phyloP scores from a whole-genome alignment of 2,113 vertebrate species.

The Pollachius pollachius region DNA sequence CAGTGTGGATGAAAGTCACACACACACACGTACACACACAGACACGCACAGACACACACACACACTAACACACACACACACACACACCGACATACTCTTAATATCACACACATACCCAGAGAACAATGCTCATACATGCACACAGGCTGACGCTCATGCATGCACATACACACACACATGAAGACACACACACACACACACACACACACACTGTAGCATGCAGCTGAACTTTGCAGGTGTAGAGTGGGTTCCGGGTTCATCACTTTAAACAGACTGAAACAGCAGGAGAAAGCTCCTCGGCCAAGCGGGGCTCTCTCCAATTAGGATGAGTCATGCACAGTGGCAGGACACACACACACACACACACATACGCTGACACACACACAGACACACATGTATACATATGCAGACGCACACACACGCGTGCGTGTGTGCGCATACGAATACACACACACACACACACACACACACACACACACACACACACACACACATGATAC shows the following conservation, averaged over 20 bases:
- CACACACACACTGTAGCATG: too few relatives aligned
- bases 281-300: constrained; percentile 58
- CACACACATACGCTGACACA: constrained; percentile 37
- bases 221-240: constrained; percentile 16
- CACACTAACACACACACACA: background rate
- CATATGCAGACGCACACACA: constrained; percentile 13
- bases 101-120: background rate
- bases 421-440: too few relatives aligned
- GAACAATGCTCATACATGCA: background rate
- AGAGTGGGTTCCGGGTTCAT: constrained; percentile 66
- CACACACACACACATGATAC: too few relatives aligned
- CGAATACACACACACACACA: too few relatives aligned
- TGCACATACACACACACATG: background rate
- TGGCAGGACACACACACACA: constrained; percentile 19
- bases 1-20: background rate
- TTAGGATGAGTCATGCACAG: constrained; percentile 71
- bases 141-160: too few relatives aligned
- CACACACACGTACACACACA: background rate
- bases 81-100: too few relatives aligned
- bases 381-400: constrained; percentile 26
- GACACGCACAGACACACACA: background rate
- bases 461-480: background rate
- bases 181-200: too few relatives aligned
- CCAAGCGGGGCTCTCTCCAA: constrained; percentile 58
- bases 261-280: constrained; percentile 69